Percentiles rank a stretch among this genome's conserved stretches.
Conservation (phyloP, 2,113 vertebrate genomes). For the Ameiurus melas region DNA sequence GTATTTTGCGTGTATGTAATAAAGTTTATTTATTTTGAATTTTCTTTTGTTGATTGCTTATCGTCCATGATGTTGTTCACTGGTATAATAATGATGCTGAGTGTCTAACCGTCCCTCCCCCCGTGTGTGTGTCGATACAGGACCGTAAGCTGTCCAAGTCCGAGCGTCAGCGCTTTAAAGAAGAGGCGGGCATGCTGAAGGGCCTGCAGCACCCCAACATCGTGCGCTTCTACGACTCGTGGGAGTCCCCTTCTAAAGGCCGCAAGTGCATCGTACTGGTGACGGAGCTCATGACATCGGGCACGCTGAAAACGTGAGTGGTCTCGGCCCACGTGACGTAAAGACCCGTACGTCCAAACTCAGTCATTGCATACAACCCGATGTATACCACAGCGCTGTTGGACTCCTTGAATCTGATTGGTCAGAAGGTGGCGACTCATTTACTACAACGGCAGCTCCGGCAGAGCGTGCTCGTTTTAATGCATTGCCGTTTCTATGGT, state of each 20-base stretch:
- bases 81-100: neutral
- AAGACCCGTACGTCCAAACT: no score
- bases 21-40: neutral
- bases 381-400: no score
- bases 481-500: no score
- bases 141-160: slow-evolving; percentile 96
- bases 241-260: slow-evolving; percentile 96
- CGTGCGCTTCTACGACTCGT: slow-evolving; percentile 98
- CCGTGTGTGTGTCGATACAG: slow-evolving; percentile 62
- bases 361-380: no score
- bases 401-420: no score
- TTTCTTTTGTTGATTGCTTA: neutral
- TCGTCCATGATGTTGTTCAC: neutral
- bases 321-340: no score
- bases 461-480: no score
- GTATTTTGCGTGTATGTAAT: neutral
- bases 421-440: neutral
- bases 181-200: slow-evolving; percentile 98
- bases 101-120: neutral
- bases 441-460: neutral
- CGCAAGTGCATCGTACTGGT: slow-evolving; percentile 98
- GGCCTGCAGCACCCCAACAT: slow-evolving; percentile 99
- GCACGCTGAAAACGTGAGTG: slow-evolving; percentile 98
- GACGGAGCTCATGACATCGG: slow-evolving; percentile 98
- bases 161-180: slow-evolving; percentile 96